These are phyloP conservation scores for Tetrax tetrax DNA, from an alignment of 2,113 vertebrate species.

Conservation along the genomic window DNA sequence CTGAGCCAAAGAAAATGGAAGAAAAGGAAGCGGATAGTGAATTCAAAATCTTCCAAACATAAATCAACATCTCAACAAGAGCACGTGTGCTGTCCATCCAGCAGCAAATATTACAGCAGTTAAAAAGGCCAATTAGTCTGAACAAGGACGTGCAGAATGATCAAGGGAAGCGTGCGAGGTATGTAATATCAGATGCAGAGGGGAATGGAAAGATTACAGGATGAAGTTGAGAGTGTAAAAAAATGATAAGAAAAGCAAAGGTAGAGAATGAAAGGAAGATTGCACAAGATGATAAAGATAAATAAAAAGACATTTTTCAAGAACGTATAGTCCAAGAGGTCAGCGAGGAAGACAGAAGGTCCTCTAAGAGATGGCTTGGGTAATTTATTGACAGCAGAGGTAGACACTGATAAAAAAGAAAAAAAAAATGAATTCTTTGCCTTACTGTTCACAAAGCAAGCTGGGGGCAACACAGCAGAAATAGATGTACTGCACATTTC, in stretches of 20 bases:
- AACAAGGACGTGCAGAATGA: neutral
- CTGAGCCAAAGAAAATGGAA: neutral
- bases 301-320: conserved; percentile 69
- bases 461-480: conserved; percentile 55
- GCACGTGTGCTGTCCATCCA: neutral
- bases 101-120: conserved; percentile 24
- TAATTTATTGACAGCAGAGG: conserved; percentile 70
- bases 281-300: conserved; percentile 63
- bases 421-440: conserved; percentile 22
- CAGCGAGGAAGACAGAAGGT: conserved; percentile 62
- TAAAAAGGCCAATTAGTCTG: conserved; percentile 66
- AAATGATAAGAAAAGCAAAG: conserved; percentile 65
- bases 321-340: conserved; percentile 61
- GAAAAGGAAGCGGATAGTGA: neutral
- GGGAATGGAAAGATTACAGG: conserved; percentile 68
- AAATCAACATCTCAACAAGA: conserved; percentile 37
- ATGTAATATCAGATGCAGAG: conserved; percentile 64
- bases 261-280: conserved; percentile 66
- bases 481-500: conserved; percentile 54
- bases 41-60: neutral
- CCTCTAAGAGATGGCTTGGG: conserved; percentile 58
- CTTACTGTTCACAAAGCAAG: conserved; percentile 54
- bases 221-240: conserved; percentile 62
- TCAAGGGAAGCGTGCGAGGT: conserved; percentile 29
- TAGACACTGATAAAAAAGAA: conserved; percentile 52